These are phyloP conservation scores for Euphysa ruthae DNA, from an alignment of 30 jellyfish, hydroid and myxozoan species.

Conservation along the genomic window DNA sequence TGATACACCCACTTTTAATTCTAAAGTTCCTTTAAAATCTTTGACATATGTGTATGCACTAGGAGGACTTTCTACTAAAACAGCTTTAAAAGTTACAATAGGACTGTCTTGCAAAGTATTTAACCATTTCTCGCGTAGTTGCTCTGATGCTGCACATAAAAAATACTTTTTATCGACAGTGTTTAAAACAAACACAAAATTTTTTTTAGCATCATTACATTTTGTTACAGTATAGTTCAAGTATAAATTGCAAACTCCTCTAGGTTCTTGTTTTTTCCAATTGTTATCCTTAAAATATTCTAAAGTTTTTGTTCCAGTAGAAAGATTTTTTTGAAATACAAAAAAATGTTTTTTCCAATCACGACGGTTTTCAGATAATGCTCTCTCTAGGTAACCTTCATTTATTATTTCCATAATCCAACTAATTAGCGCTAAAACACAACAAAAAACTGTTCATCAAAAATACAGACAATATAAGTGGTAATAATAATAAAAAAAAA, in stretches of 20 bases:
- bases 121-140: constrained; percentile 12
- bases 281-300: constrained; percentile 2
- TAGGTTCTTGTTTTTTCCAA: constrained; percentile 17
- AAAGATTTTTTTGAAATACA: constrained; percentile 1
- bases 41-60: background rate
- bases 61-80: constrained; percentile 12
- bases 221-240: background rate
- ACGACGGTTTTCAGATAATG: background rate
- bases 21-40: background rate
- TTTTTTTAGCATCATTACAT: background rate
- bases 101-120: background rate
- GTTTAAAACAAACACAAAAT: constrained; percentile 3
- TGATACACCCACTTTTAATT: background rate
- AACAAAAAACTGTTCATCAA: too few species aligned
- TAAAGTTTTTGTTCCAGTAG: constrained; percentile 7
- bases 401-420: constrained; percentile 8
- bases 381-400: constrained; percentile 18
- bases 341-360: constrained; percentile 5
- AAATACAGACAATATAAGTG: too few species aligned
- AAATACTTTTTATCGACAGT: constrained; percentile 15
- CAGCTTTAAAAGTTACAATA: background rate
- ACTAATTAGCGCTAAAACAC: too few species aligned
- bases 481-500: too few species aligned
- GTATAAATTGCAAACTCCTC: constrained; percentile 6
- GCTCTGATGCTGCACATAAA: constrained; percentile 7